A percentile compares a stretch with the other conserved stretches of the same genome.
phyloP scores from a whole-genome alignment of 2,113 vertebrate species.

The Cyprinodon variegatus region DNA sequence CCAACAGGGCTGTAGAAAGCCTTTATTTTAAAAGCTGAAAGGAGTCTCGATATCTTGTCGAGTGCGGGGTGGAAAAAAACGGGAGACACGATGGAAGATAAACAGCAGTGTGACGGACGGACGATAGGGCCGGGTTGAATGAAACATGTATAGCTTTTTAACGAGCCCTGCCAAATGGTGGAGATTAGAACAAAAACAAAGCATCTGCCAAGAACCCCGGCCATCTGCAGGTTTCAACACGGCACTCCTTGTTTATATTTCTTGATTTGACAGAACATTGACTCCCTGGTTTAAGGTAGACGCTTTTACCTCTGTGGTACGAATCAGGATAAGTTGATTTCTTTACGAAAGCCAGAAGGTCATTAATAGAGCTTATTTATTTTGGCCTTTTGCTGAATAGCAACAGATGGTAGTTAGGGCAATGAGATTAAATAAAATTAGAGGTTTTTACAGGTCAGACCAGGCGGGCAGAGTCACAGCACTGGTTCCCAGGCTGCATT shows the following conservation, averaged over 20 bases:
- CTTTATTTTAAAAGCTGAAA: background rate
- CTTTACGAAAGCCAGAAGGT: background rate
- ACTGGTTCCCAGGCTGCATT: background rate
- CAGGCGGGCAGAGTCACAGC: background rate
- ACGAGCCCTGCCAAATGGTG: background rate
- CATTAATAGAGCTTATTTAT: too few species aligned
- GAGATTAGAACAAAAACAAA: background rate
- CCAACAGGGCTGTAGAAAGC: too few species aligned
- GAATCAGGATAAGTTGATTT: background rate
- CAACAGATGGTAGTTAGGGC: background rate
- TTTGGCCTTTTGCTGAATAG: background rate
- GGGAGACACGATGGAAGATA: background rate
- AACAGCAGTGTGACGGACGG: background rate
- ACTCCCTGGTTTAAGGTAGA: background rate
- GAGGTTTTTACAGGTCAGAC: background rate
- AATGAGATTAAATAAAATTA: background rate
- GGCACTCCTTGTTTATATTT: background rate
- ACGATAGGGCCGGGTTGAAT: too few species aligned
- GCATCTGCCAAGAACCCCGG: background rate
- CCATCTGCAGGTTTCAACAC: background rate
- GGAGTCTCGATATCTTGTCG: background rate
- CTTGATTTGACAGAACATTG: background rate
- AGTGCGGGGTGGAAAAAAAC: background rate
- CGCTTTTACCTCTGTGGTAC: background rate
- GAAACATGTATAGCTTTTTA: conserved; percentile 4